These are phyloP conservation scores for Calonectris borealis DNA, from an alignment of 2,113 vertebrate species.

Conservation along the genomic window DNA sequence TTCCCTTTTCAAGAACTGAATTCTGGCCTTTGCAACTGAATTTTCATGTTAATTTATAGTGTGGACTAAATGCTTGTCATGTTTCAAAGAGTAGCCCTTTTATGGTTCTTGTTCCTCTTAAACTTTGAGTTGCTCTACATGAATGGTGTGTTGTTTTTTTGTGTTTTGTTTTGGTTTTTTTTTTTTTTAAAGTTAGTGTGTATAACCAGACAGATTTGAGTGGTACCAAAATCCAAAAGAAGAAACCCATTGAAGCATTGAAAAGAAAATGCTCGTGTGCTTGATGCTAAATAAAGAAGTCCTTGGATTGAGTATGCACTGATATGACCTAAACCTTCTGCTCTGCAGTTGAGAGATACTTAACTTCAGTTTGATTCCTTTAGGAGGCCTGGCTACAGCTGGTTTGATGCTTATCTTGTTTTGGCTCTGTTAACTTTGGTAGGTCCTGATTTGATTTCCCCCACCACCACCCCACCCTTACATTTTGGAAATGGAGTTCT, in stretches of 20 bases:
- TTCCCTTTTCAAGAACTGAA: background rate
- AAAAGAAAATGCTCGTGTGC: background rate
- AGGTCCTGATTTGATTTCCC: background rate
- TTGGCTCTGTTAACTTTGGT: background rate
- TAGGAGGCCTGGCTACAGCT: background rate
- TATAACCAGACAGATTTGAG: background rate
- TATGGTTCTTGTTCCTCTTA: background rate
- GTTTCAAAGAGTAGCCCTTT: background rate
- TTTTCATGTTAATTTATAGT: background rate
- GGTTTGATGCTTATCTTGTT: background rate
- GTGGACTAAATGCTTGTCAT: background rate
- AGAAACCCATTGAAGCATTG: background rate
- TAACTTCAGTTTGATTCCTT: background rate
- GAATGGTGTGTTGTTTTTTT: background rate
- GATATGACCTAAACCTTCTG: background rate
- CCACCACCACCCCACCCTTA: no score
- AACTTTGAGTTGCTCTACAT: background rate
- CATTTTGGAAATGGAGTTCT: background rate
- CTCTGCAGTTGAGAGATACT: background rate
- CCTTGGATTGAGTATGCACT: background rate
- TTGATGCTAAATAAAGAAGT: conserved; percentile 12
- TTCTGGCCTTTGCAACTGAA: background rate
- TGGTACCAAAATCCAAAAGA: background rate
- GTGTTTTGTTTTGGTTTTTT: no score
- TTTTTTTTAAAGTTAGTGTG: background rate